These are phyloP conservation scores for Epinephelus malabaricus DNA, from an alignment of 2,797 vertebrate genomes.

Conservation along the genomic window DNA sequence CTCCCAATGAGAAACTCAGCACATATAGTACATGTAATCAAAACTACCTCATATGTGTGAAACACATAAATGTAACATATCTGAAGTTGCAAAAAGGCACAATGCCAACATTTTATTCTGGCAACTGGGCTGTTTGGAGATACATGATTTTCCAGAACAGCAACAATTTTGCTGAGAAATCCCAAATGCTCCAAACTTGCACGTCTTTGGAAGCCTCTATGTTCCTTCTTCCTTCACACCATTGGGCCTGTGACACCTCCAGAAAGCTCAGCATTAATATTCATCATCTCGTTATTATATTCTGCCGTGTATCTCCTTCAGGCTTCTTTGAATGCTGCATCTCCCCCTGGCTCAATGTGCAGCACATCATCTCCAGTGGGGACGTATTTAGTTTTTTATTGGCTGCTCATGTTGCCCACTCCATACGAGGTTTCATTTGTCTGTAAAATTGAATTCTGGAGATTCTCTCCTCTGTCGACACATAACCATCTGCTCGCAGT, in stretches of 20 bases:
- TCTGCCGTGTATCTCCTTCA: neutral
- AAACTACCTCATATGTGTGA: too few species aligned
- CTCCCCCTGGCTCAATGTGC: neutral
- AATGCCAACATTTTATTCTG: too few species aligned
- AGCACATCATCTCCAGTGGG: neutral
- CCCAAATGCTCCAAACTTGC: neutral
- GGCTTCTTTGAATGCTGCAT: neutral
- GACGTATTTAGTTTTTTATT: neutral
- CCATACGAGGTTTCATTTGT: neutral
- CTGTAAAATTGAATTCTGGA: slow-evolving; percentile 1
- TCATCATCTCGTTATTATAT: neutral
- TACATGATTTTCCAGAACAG: neutral
- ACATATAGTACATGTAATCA: too few species aligned
- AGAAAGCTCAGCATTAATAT: neutral
- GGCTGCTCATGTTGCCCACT: neutral
- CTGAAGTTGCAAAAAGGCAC: too few species aligned
- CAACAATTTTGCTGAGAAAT: neutral
- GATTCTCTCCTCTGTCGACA: slow-evolving; percentile 1
- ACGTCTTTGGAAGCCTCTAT: neutral
- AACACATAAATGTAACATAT: too few species aligned
- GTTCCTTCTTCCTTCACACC: neutral
- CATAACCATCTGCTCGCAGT: slow-evolving; percentile 2
- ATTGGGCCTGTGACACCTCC: neutral
- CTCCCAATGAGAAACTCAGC: too few species aligned
- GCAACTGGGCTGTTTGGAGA: neutral